Evolutionary conservation across 1,140 invertebrate genomes (phyloP), one percentile per base, ranked within the genome.

Genomic region (Lysiphlebus fabarum): DNA sequence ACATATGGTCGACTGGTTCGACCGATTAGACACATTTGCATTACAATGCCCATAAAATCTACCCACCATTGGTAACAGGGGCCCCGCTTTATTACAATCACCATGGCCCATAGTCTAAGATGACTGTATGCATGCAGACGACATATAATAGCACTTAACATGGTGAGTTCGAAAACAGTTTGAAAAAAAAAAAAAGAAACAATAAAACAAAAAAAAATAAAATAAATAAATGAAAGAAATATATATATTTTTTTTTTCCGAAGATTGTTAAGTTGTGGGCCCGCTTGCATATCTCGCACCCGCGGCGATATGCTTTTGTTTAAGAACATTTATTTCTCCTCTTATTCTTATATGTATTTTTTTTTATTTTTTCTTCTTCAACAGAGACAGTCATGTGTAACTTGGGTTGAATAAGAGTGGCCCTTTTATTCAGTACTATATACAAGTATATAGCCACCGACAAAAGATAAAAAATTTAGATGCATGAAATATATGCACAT

Each of bases 21-120:
- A 67, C 74, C 76, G 74, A 76, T 78, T 78, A 78, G 76, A 77
- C 73, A 76, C 74, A 78, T 78, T 78, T 78, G 74, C 76, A 78
- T 78, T 67, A 78, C 74, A 77, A 77, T 77, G 66, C 67, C 56
- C 59, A 26, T 45, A 49, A 68, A 74, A 67, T 75, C 74, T 72
- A 65, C 70, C 72, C 65, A 71, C 72, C 67, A 66, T 56, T 62
- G 62, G 59, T 65, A 54, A 56, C 60, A 14, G 59, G 56, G 41
- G 49, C 17, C 55, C n/a, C 38, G 70, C 67, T 75, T 73, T 75
- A 76, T 76, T 75, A 73, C 72, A 64, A 67, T 64, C 67, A 67
- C 61, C 65, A 67, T 65, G 67, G 67, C 67, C 69, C 68, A 72
- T 71, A 73, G 70, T 69, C 65, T 70, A 65, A 50, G 48, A 37